Evolutionary conservation across 2,888 invertebrate species (phyloP).

Genomic region (Drosophila nigricruria): DNA sequence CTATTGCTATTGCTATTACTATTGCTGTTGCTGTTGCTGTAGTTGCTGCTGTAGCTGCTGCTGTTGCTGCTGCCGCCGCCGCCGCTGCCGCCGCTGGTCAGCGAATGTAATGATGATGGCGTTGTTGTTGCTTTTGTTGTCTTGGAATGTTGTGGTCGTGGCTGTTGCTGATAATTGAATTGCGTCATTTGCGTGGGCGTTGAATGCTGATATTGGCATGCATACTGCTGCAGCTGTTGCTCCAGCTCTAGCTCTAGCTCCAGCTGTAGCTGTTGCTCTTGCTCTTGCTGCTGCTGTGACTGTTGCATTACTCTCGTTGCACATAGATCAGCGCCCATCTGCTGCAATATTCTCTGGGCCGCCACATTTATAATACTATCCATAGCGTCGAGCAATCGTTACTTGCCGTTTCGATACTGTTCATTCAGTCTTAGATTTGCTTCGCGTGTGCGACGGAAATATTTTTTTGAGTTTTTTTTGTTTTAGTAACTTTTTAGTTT

Average conservation of each 20-base stretch:
- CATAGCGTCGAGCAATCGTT: conserved; percentile 41
- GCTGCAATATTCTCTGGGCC: conserved; percentile 75
- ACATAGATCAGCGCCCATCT: conserved; percentile 79
- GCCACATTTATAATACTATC: conserved; percentile 77
- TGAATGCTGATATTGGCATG: conserved; percentile 62
- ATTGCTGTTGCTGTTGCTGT: not conserved
- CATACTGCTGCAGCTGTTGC: conserved; percentile 42
- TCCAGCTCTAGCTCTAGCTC: not conserved
- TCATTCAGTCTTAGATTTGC: conserved; percentile 65
- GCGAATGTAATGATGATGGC: conserved; percentile 61
- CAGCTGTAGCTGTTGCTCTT: conserved; percentile 10
- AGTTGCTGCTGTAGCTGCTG: conserved; percentile 24
- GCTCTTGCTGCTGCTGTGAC: conserved; percentile 44
- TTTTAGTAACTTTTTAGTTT: conserved; percentile 11
- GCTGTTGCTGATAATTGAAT: conserved; percentile 67
- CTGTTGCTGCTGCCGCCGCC: conserved; percentile 11
- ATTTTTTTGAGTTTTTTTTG: conserved; percentile 10
- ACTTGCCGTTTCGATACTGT: conserved; percentile 40
- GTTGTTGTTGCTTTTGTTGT: conserved; percentile 61
- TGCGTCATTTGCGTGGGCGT: conserved; percentile 62
- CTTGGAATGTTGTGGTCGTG: conserved; percentile 64
- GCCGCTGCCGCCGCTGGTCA: conserved; percentile 53
- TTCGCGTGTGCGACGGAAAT: conserved; percentile 39
- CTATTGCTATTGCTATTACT: conserved; percentile 1
- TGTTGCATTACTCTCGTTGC: conserved; percentile 46